phyloP scores from a whole-genome alignment of 2,797 vertebrate genomes.

The Dallia pectoralis region DNA sequence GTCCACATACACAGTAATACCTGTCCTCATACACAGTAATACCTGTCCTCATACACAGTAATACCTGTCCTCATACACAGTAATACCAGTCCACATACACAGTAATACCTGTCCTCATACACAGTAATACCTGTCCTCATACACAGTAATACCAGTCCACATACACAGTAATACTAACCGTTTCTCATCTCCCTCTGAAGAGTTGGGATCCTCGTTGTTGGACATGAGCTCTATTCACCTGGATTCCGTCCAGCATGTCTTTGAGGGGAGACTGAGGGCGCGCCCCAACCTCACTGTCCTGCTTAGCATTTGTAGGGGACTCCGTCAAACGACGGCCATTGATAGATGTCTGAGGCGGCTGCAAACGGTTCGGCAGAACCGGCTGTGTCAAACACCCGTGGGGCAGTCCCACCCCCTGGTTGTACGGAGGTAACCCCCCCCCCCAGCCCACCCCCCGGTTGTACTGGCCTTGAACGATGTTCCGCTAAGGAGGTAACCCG shows the following conservation, averaged over 20 bases:
- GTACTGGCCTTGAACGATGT: neutral
- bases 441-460: neutral
- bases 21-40: too few species aligned
- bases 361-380: slow-evolving; percentile 39
- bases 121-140: neutral
- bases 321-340: slow-evolving; percentile 53
- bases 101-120: too few species aligned
- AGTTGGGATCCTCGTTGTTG: slow-evolving; percentile 87
- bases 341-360: slow-evolving; percentile 25
- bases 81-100: too few species aligned
- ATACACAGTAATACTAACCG: slow-evolving; percentile 72
- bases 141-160: too few species aligned
- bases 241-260: slow-evolving; percentile 83
- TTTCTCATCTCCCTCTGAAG: slow-evolving; percentile 90
- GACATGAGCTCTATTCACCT: slow-evolving; percentile 90
- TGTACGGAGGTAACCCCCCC: neutral
- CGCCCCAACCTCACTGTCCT: slow-evolving; percentile 64
- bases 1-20: too few species aligned
- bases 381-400: slow-evolving; percentile 37
- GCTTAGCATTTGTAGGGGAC: slow-evolving; percentile 61
- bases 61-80: too few species aligned
- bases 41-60: too few species aligned
- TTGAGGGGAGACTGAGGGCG: slow-evolving; percentile 82
- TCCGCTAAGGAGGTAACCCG: neutral
- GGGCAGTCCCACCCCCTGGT: neutral